A percentile compares a stretch with the other conserved stretches of the same genome.
These are phyloP conservation scores for Cremastinae sp. DNA, from an alignment of 2,888 invertebrate species.

Conservation along the genomic window DNA sequence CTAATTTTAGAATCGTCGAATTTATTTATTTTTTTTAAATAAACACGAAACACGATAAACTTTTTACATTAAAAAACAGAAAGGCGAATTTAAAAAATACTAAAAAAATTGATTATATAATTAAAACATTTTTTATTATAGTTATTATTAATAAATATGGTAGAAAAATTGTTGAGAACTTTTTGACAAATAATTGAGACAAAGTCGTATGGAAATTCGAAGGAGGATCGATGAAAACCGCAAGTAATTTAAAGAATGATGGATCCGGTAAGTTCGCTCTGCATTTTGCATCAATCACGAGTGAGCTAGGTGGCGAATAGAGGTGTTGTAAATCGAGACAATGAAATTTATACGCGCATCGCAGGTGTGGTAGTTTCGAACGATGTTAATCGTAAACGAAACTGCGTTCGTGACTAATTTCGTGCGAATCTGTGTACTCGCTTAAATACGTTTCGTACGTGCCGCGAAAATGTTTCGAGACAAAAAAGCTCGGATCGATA, in stretches of 20 bases:
- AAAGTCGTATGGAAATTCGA: neutral
- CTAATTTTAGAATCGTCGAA: too few species aligned
- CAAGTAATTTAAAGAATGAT: conserved; percentile 13
- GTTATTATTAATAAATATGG: neutral
- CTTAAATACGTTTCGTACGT: neutral
- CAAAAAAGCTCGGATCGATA: conserved; percentile 1
- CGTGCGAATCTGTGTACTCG: neutral
- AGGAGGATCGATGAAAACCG: conserved; percentile 3
- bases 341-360: conserved; percentile 5
- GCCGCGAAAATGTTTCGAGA: neutral
- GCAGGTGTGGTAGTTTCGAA: too few species aligned
- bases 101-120: too few species aligned
- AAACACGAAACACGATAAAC: too few species aligned
- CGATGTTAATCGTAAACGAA: too few species aligned
- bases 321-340: neutral
- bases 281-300: conserved; percentile 5
- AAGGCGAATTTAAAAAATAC: too few species aligned
- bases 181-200: too few species aligned
- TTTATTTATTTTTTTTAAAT: too few species aligned
- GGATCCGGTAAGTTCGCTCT: conserved; percentile 14
- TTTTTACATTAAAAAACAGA: too few species aligned
- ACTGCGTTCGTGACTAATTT: too few species aligned
- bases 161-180: too few species aligned
- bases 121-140: too few species aligned
- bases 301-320: neutral